Percentiles rank a stretch among this genome's conserved stretches.
Conservation (phyloP, 2,797 vertebrate species). For the Salarias fasciatus region DNA sequence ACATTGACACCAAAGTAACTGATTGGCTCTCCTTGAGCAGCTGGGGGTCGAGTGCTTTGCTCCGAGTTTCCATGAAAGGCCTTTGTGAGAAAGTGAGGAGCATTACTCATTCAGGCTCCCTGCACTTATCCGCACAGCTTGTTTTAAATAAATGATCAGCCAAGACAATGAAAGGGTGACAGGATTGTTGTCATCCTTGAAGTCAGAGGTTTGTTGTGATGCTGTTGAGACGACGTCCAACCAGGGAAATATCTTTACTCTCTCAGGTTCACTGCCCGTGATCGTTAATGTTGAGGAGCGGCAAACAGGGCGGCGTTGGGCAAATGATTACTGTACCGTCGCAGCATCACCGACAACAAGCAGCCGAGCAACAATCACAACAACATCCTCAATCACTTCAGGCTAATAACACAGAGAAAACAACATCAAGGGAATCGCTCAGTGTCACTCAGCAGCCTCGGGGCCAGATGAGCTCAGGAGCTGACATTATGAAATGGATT, state of each 20-base stretch:
- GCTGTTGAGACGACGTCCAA: slow-evolving; percentile 9
- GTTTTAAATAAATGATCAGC: slow-evolving; percentile 11
- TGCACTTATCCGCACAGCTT: background rate
- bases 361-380: slow-evolving; percentile 29
- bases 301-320: slow-evolving; percentile 4
- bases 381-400: slow-evolving; percentile 54
- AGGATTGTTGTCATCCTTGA: slow-evolving; percentile 17
- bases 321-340: slow-evolving; percentile 18
- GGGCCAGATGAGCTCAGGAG: slow-evolving; percentile 66
- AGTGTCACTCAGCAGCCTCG: slow-evolving; percentile 59
- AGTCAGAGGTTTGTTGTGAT: slow-evolving; percentile 15
- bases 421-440: slow-evolving; percentile 64
- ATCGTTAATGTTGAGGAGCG: slow-evolving; percentile 22
- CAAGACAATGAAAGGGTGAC: slow-evolving; percentile 27
- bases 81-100: background rate
- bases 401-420: slow-evolving; percentile 55
- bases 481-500: slow-evolving; percentile 82
- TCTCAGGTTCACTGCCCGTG: slow-evolving; percentile 29
- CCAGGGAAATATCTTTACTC: slow-evolving; percentile 28
- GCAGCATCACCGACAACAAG: slow-evolving; percentile 34
- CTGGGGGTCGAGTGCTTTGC: slow-evolving; percentile 10
- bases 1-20: slow-evolving; percentile 6
- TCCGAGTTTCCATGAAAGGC: slow-evolving; percentile 9
- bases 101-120: slow-evolving; percentile 4
- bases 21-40: slow-evolving; percentile 21